phyloP scores from a whole-genome alignment of 2,113 vertebrate species.

The Sander lucioperca region DNA sequence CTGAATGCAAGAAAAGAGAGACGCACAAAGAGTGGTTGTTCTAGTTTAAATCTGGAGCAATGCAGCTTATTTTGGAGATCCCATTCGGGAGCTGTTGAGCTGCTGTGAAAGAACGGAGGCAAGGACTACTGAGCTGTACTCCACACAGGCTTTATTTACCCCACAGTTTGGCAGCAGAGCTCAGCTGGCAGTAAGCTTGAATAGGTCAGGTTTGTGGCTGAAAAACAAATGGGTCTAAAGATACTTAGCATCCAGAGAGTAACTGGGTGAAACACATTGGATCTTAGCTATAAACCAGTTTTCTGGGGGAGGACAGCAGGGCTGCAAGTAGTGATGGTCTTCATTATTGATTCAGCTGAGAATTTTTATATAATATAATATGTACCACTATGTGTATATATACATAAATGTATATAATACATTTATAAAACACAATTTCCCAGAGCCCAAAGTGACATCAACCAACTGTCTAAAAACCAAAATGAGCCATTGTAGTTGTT shows the following conservation, averaged over 20 bases:
- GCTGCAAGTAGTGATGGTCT: background rate
- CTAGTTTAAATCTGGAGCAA: slow-evolving; percentile 63
- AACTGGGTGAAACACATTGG: background rate
- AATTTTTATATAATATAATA: too few relatives aligned
- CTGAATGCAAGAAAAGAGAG: background rate
- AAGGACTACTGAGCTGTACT: slow-evolving; percentile 9
- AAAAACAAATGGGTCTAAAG: slow-evolving; percentile 33
- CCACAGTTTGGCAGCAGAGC: slow-evolving; percentile 39
- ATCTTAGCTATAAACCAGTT: background rate
- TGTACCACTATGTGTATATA: too few relatives aligned
- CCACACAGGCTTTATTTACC: slow-evolving; percentile 53
- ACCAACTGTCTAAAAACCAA: background rate
- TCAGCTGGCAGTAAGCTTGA: slow-evolving; percentile 39
- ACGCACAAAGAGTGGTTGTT: slow-evolving; percentile 40
- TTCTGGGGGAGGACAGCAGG: background rate
- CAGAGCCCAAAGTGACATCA: background rate
- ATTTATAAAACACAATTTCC: background rate
- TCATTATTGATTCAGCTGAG: background rate
- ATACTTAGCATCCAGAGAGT: background rate
- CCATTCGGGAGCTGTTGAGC: slow-evolving; percentile 33
- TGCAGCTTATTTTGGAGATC: slow-evolving; percentile 59
- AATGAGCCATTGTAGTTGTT: background rate
- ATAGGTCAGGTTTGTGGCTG: slow-evolving; percentile 39
- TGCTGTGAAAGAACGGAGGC: slow-evolving; percentile 41
- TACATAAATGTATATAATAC: too few relatives aligned